These are phyloP conservation scores for Drosophila oshimai DNA, from an alignment of 1,140 invertebrate species.

Conservation along the genomic window DNA sequence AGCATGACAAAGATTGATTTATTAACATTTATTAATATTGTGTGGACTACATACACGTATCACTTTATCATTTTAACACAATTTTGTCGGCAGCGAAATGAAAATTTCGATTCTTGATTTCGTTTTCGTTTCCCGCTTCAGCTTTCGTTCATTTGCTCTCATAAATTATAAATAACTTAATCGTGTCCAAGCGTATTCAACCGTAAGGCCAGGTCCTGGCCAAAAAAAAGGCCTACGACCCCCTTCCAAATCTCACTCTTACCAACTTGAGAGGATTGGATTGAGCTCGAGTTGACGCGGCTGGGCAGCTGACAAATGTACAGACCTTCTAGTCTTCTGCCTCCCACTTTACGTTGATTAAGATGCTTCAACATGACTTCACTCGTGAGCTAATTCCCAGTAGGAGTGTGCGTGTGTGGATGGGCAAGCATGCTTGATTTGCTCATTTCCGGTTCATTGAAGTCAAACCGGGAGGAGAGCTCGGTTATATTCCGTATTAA, in stretches of 20 bases:
- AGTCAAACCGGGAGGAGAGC: constrained; percentile 12
- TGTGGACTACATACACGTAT: background rate
- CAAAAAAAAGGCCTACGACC: background rate
- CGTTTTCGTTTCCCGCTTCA: background rate
- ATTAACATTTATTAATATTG: constrained; percentile 8
- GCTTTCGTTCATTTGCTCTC: too few relatives aligned
- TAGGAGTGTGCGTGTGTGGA: constrained; percentile 8
- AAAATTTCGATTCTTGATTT: constrained; percentile 45
- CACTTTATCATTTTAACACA: constrained; percentile 63
- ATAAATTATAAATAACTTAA: constrained; percentile 78
- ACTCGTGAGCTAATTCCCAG: constrained; percentile 61
- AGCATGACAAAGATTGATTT: constrained; percentile 1
- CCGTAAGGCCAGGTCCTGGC: constrained; percentile 18
- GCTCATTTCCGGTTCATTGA: constrained; percentile 73
- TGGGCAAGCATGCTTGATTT: constrained; percentile 59
- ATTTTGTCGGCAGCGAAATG: constrained; percentile 54
- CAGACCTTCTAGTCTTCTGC: background rate
- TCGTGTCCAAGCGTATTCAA: constrained; percentile 70
- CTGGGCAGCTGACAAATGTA: constrained; percentile 53
- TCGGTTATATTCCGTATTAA: background rate
- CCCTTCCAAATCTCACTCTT: background rate
- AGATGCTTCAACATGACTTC: constrained; percentile 68
- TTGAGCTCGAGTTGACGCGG: constrained; percentile 24
- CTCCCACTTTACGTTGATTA: constrained; percentile 40
- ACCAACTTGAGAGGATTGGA: constrained; percentile 32